Evolutionary conservation across 2,113 vertebrate species (phyloP).

Genomic region (Recurvirostra avosetta): DNA sequence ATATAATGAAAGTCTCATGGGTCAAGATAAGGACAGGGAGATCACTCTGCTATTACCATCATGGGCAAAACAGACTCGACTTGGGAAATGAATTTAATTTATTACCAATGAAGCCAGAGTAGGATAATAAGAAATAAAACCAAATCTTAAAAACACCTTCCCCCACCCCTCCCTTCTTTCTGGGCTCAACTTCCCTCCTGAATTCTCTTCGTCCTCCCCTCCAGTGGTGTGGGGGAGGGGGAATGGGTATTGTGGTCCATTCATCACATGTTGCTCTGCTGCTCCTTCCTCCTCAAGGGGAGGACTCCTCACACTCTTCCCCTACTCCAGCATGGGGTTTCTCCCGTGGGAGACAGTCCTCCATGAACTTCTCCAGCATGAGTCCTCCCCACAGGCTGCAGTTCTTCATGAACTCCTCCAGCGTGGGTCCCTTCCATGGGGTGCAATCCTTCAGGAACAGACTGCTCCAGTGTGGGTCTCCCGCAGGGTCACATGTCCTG

Average conservation of each 20-base stretch:
- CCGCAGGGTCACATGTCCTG: neutral
- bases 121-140: neutral
- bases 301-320: neutral
- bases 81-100: neutral
- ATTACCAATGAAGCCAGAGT: neutral
- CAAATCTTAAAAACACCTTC: neutral
- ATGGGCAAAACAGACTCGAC: neutral
- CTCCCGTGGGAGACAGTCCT: neutral
- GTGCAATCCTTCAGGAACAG: neutral
- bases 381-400: neutral
- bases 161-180: no score
- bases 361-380: neutral
- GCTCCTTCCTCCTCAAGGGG: neutral
- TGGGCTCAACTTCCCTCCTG: neutral
- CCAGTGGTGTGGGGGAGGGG: fast-evolving
- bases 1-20: neutral
- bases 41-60: neutral
- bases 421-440: neutral
- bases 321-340: neutral
- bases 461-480: neutral
- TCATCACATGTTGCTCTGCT: neutral
- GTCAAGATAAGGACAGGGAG: no score
- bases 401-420: neutral
- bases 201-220: neutral
- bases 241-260: no score